Base-by-base conservation (phyloP, 2,113 vertebrate species). In the Pitta sordida region DNA sequence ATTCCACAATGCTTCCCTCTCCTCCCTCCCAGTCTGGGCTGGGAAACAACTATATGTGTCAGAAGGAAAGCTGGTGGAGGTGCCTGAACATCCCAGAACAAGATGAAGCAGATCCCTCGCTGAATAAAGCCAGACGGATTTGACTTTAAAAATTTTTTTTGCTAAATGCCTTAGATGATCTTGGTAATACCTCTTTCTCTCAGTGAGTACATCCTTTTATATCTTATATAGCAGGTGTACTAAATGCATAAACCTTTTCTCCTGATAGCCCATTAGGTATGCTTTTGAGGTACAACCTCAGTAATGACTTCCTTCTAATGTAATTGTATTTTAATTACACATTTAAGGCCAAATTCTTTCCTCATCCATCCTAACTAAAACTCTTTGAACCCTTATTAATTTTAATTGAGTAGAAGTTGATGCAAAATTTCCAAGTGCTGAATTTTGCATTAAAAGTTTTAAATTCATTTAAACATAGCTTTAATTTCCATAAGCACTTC, bases 281-380 rank as follows among this genome's bases (percentile, higher is more conserved):
- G 90, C 95, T 94, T 91, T 90, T 90, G 86, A 90, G 90, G 95
- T 95, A 94, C 79, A 91, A 77, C 79, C 91, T 90, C 82, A 86
- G 75, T 96, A 96, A 96, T 94, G 32, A 95, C 83, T 96, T 95
- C 83, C 71, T 94, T 88, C 39, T 60, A 83, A 70, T 63, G 39
- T 95, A 96, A 96, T 95, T 96, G 88, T 90, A 93, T 95, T 96
- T 96, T 95, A 96, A 96, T 95, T 95, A 93, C 83, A 81, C 64
- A 56, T 96, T 96, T 96, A 94, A 95, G 80, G 83, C 75, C 85
- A 95, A 93, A 90, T 91, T 96, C 41, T 67, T 93, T 91, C 53
- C 67, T 83, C 75, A 78, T 96, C 83, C 90, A 93, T 76, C 88
- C 85, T 55, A 94, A 58, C 74, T 95, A 90, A 88, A 92, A 95